Conservation (phyloP, 2,797 vertebrate genomes). For the Argentina silus region DNA sequence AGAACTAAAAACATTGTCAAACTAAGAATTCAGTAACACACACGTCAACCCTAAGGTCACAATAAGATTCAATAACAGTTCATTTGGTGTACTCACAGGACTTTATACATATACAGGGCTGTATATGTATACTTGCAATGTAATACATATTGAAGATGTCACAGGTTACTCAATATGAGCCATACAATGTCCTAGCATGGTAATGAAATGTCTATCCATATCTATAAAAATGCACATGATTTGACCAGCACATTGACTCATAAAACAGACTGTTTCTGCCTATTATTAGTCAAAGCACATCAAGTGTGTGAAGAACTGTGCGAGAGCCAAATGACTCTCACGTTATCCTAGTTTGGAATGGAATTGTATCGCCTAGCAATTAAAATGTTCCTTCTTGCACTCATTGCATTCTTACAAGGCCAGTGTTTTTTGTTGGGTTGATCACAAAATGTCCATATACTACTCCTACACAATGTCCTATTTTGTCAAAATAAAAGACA, state of each 20-base stretch:
- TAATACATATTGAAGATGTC: not conserved
- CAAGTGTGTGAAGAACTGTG: not conserved
- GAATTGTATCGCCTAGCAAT: not conserved
- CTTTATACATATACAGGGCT: not conserved
- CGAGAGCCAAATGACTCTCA: not conserved
- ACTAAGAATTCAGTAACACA: too few relatives aligned
- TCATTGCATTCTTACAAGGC: not conserved
- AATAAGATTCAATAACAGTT: not conserved
- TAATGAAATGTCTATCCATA: not conserved
- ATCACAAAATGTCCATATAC: too few relatives aligned
- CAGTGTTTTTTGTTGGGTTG: too few relatives aligned
- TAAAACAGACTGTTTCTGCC: not conserved
- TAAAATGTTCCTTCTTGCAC: not conserved
- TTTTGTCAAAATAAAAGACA: too few relatives aligned
- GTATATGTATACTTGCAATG: not conserved
- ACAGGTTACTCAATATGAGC: not conserved
- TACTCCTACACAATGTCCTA: too few relatives aligned
- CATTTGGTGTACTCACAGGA: not conserved
- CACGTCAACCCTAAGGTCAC: too few relatives aligned
- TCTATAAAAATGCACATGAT: not conserved
- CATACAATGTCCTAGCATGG: not conserved
- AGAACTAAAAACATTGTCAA: not conserved
- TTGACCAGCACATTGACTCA: not conserved
- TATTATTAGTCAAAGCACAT: not conserved
- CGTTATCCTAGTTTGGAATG: not conserved